A percentile compares a stretch with the other conserved stretches of the same genome.
Conservation (phyloP, 2,888 invertebrate genomes). For the Ligdia adustata region DNA sequence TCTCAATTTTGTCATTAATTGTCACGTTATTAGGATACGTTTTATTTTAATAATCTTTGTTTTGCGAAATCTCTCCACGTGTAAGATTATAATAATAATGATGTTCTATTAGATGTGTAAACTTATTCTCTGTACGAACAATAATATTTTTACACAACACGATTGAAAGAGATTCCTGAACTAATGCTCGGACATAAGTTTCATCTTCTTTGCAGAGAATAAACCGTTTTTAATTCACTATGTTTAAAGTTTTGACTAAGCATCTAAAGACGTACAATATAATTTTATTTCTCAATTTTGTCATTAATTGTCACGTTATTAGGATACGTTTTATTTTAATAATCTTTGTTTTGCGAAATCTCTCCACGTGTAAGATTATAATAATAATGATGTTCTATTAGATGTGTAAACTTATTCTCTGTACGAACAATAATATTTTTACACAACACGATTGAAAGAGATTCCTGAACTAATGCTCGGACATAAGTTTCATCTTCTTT, state of each 20-base stretch:
- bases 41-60: constrained; percentile 11
- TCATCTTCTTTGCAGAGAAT: too few species aligned
- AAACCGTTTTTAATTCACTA: too few species aligned
- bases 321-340: constrained; percentile 5
- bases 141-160: constrained; percentile 36
- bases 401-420: constrained; percentile 4
- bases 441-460: constrained; percentile 34
- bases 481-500: too few species aligned
- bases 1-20: constrained; percentile 5
- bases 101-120: constrained; percentile 6
- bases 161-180: constrained; percentile 32
- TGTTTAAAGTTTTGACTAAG: too few species aligned
- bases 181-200: constrained; percentile 29
- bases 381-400: constrained; percentile 16
- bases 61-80: constrained; percentile 31
- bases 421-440: constrained; percentile 36
- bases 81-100: constrained; percentile 20
- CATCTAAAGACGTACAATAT: too few species aligned
- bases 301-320: constrained; percentile 8
- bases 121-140: constrained; percentile 26
- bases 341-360: constrained; percentile 11
- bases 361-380: constrained; percentile 34
- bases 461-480: constrained; percentile 28
- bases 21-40: constrained; percentile 4
- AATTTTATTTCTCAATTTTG: constrained; percentile 5